Evolutionary conservation across 2,113 vertebrate genomes (phyloP), one percentile per base, ranked within the genome.

Genomic region (Trinectes maculatus): DNA sequence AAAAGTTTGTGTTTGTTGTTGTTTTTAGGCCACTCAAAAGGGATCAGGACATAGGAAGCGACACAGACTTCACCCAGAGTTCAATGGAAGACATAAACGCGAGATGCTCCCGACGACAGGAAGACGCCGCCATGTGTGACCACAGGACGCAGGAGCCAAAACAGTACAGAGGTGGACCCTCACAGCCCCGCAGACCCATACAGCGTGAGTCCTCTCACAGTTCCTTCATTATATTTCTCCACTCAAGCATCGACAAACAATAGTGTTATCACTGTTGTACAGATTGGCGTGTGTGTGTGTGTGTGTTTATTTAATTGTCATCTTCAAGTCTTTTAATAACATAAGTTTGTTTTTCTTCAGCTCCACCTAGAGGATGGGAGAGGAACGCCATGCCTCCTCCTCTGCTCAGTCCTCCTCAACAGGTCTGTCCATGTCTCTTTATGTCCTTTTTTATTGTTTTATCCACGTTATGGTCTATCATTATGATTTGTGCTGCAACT

Each of bases 11-110:
- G 4, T 40, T 40, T 46, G 3, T 16, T 72, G 57, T 25, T 24
- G 3, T 46, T 62, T 61, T 31, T 80, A 95, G 94, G 44, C 92
- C 94, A 33, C 85, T 93, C 4, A 93, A 86, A 71, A 85, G 88
- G 48, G 90, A 93, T 26, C 82, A 91, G 58, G 93, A 93, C 18
- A 89, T 93, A 16, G 92, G 90, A 36, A 94, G 93, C 8, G 94
- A 95, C 82, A 90, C 91, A 6, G 93, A 94, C 44, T 82, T 92
- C 46, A 92, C 92, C 69, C 93, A 92, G 82, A 93, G 92, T 42
- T 93, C 93, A 4, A 89, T 94, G 89, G 93, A 93, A 39, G 93
- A 94, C 81, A 86, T 92, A 73, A 92, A 25, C 22, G 66, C 54
- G 3, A 85, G 86, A 39, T 77, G 76, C 54, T 80, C 89, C 52